Conservation (phyloP, 2,113 vertebrate species). For the Prochilodus magdalenae region DNA sequence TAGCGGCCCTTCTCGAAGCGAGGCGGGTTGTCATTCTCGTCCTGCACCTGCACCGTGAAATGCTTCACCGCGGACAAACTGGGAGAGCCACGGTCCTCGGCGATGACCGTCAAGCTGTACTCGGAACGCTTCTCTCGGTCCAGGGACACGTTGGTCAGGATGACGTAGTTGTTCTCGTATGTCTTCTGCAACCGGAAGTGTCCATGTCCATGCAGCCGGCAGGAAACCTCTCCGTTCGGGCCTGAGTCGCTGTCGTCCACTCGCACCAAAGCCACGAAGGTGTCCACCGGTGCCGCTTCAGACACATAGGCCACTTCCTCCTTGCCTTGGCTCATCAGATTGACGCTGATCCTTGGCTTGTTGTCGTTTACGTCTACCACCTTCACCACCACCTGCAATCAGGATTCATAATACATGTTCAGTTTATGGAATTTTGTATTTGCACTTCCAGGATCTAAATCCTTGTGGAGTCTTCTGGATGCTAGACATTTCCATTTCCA, state of each 20-base stretch:
- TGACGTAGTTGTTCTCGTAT: constrained; percentile 95
- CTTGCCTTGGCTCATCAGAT: constrained; percentile 92
- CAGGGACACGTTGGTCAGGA: constrained; percentile 91
- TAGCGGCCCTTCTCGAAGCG: constrained; percentile 92
- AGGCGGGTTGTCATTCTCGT: constrained; percentile 97
- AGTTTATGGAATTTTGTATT: neutral
- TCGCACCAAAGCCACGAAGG: constrained; percentile 92
- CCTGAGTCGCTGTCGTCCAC: constrained; percentile 95
- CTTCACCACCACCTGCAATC: constrained; percentile 84
- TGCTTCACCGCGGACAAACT: constrained; percentile 94
- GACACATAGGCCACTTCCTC: constrained; percentile 93
- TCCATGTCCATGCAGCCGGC: constrained; percentile 91
- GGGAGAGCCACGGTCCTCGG: constrained; percentile 90
- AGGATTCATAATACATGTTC: neutral
- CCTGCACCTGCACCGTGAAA: constrained; percentile 93
- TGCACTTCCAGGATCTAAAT: too few relatives aligned
- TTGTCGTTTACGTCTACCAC: constrained; percentile 97
- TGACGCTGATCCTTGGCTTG: constrained; percentile 94
- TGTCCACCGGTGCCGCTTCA: constrained; percentile 89
- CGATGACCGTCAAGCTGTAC: constrained; percentile 94
- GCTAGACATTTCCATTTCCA: too few relatives aligned
- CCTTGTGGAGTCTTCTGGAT: too few relatives aligned
- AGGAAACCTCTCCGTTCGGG: constrained; percentile 88
- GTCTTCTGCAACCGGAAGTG: constrained; percentile 96
- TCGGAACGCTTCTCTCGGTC: constrained; percentile 95